Evolutionary conservation across 1,140 invertebrate species (phyloP).

Genomic region (Triops longicaudatus): DNA sequence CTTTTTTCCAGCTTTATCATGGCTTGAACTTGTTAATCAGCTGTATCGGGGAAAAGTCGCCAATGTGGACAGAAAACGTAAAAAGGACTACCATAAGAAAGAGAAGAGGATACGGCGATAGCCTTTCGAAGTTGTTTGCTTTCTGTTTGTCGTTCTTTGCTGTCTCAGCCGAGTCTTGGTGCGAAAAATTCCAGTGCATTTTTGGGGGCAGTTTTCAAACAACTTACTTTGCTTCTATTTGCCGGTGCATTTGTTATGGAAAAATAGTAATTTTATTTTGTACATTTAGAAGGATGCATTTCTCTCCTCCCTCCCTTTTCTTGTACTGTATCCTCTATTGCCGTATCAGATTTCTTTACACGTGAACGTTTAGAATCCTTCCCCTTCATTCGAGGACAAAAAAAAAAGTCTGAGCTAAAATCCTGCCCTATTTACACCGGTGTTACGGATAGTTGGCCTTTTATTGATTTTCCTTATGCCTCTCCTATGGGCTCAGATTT

Average conservation of each 20-base stretch:
- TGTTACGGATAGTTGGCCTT: constrained; percentile 5
- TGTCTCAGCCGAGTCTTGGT: background rate
- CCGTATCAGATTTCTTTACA: background rate
- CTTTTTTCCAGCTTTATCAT: background rate
- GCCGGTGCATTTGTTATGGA: constrained; percentile 6
- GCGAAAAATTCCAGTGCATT: constrained; percentile 14
- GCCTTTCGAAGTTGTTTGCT: background rate
- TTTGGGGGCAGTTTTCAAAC: background rate
- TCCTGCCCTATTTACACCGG: constrained; percentile 6
- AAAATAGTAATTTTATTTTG: constrained; percentile 16
- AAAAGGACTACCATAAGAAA: constrained; percentile 1
- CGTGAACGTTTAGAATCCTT: background rate
- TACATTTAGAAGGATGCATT: constrained; percentile 12
- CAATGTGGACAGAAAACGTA: background rate
- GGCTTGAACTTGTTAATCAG: background rate
- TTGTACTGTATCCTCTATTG: background rate
- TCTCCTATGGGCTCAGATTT: background rate
- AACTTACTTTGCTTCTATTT: constrained; percentile 8
- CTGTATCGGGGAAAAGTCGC: background rate
- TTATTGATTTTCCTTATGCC: background rate
- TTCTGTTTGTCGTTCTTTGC: constrained; percentile 18
- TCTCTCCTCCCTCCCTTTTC: background rate
- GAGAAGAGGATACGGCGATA: background rate
- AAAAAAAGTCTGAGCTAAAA: background rate
- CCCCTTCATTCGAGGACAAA: background rate